These are phyloP conservation scores for Anthoscopus minutus DNA, from an alignment of 2,113 vertebrate species.

Conservation along the genomic window DNA sequence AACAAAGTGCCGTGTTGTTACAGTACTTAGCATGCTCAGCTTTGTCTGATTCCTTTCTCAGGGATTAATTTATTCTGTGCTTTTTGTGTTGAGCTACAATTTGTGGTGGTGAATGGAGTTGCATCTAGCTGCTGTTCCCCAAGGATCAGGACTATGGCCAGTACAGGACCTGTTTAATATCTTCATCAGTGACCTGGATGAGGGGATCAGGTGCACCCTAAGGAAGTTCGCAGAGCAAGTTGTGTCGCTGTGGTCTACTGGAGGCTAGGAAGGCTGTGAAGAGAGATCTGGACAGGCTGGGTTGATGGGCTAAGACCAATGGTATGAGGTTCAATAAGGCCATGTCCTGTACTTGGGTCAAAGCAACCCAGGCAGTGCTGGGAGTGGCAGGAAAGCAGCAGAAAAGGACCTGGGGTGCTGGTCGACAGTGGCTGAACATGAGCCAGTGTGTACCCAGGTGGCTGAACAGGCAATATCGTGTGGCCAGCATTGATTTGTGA, in stretches of 20 bases:
- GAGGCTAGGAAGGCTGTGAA: neutral
- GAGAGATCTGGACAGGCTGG: neutral
- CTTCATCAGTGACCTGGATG: neutral
- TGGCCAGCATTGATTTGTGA: neutral
- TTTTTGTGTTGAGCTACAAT: neutral
- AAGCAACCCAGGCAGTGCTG: neutral
- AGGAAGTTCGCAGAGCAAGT: neutral
- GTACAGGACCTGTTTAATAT: too few relatives aligned
- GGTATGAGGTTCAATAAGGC: neutral
- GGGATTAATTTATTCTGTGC: neutral
- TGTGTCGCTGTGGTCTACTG: neutral
- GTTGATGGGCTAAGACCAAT: neutral
- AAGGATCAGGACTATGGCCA: too few relatives aligned
- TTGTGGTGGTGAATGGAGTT: neutral
- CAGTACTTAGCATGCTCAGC: neutral
- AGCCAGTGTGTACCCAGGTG: neutral
- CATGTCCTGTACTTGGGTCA: neutral
- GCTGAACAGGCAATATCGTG: neutral
- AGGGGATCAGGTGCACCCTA: neutral
- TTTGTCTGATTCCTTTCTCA: neutral
- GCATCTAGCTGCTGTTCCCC: too few relatives aligned
- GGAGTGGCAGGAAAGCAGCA: neutral
- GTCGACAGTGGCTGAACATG: accelerated
- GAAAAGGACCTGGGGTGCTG: neutral
- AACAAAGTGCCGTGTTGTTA: neutral